A percentile compares a stretch with the other conserved stretches of the same genome.
phyloP scores from a whole-genome alignment of 2,797 vertebrate genomes.

The Dicrostonyx torquatus region DNA sequence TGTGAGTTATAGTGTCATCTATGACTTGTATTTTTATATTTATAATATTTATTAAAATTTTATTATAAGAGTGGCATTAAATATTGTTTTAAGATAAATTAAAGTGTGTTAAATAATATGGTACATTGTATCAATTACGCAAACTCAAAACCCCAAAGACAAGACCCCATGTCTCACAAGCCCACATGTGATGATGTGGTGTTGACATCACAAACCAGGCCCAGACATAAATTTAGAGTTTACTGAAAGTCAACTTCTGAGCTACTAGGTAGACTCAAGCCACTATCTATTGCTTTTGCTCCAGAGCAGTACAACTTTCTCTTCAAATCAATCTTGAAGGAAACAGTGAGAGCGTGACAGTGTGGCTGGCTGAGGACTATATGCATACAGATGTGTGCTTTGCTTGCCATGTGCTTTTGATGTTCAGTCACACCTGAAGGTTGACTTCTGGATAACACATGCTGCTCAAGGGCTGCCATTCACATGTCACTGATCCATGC shows the following conservation, averaged over 20 bases:
- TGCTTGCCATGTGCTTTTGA: rapidly evolving
- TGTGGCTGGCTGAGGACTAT: background rate
- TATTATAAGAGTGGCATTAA: background rate
- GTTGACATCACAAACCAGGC: too few relatives aligned
- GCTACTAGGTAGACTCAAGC: background rate
- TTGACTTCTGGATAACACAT: background rate
- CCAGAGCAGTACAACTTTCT: background rate
- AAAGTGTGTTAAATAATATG: background rate
- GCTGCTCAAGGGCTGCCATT: background rate
- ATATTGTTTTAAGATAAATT: background rate
- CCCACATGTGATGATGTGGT: too few relatives aligned
- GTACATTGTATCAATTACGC: too few relatives aligned
- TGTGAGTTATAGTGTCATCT: background rate
- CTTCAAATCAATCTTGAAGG: background rate
- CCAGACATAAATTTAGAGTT: background rate
- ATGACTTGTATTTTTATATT: constrained; percentile 2
- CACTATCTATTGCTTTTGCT: background rate
- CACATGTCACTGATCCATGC: background rate
- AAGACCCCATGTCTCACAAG: too few relatives aligned
- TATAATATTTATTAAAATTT: background rate
- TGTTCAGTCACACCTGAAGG: background rate
- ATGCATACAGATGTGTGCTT: background rate
- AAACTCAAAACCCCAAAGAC: too few relatives aligned
- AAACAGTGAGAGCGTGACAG: background rate
- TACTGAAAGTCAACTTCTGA: background rate